Conservation (phyloP, 1,140 invertebrate genomes). For the Formica selysi region DNA sequence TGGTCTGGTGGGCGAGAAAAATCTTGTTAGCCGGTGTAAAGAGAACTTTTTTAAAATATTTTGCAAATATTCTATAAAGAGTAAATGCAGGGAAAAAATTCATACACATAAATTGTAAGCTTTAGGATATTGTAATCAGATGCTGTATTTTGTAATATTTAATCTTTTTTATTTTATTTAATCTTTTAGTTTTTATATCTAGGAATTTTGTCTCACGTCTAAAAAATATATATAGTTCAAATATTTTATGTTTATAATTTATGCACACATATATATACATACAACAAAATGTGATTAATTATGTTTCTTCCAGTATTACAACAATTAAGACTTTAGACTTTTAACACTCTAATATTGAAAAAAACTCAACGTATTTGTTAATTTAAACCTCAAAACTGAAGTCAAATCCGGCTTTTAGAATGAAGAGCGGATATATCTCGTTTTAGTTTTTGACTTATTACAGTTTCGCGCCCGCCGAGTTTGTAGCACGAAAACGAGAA, state of each 20-base stretch:
- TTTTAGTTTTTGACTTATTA: conserved; percentile 63
- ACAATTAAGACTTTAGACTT: background rate
- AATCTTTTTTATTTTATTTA: background rate
- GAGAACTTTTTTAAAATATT: conserved; percentile 51
- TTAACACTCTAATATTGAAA: background rate
- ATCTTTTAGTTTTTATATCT: background rate
- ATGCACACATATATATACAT: no score
- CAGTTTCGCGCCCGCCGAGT: conserved; percentile 47
- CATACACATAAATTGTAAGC: background rate
- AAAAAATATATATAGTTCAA: background rate
- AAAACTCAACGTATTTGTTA: conserved; percentile 28
- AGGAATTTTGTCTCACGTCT: background rate
- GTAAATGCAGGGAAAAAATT: background rate
- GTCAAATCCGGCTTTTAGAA: conserved; percentile 43
- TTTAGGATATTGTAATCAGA: background rate
- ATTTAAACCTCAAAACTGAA: conserved; percentile 49
- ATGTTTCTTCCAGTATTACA: background rate
- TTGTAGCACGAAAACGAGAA: conserved; percentile 41
- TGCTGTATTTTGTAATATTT: conserved; percentile 14
- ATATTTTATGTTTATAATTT: no score
- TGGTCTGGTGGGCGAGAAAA: conserved; percentile 24
- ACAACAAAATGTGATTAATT: background rate
- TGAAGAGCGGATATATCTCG: conserved; percentile 42
- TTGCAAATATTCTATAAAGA: background rate
- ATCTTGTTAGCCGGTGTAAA: conserved; percentile 44